phyloP scores from a whole-genome alignment of 2,888 invertebrate species.

The Tipula vernalis region DNA sequence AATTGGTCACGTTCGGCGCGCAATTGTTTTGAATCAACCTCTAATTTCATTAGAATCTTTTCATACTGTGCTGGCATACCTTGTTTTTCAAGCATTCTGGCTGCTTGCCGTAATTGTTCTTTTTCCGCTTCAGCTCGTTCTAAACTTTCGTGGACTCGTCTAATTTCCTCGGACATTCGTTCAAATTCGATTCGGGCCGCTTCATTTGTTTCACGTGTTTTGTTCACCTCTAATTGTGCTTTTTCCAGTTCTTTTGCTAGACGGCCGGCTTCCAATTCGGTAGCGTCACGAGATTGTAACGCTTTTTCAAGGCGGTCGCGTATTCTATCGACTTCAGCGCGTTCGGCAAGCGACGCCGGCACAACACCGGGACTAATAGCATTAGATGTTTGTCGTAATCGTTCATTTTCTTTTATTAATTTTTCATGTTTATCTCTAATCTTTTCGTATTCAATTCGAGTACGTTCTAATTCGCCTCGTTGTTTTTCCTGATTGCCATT shows the following conservation, averaged over 20 bases:
- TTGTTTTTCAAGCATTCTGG: conserved; percentile 61
- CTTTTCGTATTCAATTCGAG: conserved; percentile 81
- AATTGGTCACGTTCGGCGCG: conserved; percentile 73
- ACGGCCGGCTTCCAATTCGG: conserved; percentile 73
- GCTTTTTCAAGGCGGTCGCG: conserved; percentile 80
- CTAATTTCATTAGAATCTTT: conserved; percentile 72
- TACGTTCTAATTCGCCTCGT: conserved; percentile 64
- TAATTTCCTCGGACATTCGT: conserved; percentile 67
- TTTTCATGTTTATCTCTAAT: conserved; percentile 77
- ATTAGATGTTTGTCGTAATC: conserved; percentile 37
- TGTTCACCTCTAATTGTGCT: conserved; percentile 68
- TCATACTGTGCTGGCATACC: conserved; percentile 71
- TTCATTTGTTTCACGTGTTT: conserved; percentile 73
- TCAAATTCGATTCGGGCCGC: conserved; percentile 75
- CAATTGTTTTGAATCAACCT: conserved; percentile 73
- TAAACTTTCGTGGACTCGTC: conserved; percentile 67
- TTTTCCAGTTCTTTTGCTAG: conserved; percentile 77
- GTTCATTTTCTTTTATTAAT: conserved; percentile 49
- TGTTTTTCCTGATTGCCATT: conserved; percentile 66
- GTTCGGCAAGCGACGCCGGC: conserved; percentile 48
- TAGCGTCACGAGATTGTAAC: conserved; percentile 57
- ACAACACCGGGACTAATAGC: conserved; percentile 38
- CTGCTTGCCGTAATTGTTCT: conserved; percentile 62
- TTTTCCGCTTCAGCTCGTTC: conserved; percentile 66
- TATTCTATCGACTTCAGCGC: conserved; percentile 69